Base-by-base conservation (phyloP, 2,888 invertebrate genomes). In the Cistogaster globosa region DNA sequence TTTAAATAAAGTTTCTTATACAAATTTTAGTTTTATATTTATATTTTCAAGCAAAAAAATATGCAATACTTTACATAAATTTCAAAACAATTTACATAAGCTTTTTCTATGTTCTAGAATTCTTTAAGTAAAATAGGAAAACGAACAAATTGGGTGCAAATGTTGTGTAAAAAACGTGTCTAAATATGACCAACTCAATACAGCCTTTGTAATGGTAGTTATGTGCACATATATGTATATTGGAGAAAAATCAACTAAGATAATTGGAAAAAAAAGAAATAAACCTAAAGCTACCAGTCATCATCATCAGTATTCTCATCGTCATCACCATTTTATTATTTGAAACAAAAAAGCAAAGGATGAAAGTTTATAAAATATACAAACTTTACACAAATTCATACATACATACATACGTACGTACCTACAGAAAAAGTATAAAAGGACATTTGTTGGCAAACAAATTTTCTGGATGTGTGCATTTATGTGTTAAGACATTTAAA, bases 141-240 rank as follows among this genome's bases (percentile, higher is more conserved):
- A 57, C 20, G 42, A 74, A 71, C 69, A 82, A 82, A 85, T 85
- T 85, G 82, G 58, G 81, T 85, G 82, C 81, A 85, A 85, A 85
- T 81, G 77, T 85, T 78, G 74, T 85, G 76, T 74, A 81, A 78
- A 82, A 85, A 85, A 85, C 82, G 85, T 84, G 77, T 85, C 69
- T 85, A 78, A 74, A 74, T 74, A 62, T 80, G 78, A 58, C 81
- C 80, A 72, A 72, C 22, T 16, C 32, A 76, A 57, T 48, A 67
- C 12, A 42, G 38, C 62, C 16, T 22, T n/a, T 72, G 20, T 18
- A 9, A 55, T 38, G 45, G 26, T 67, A n/a, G 22, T 51, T 32
- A 51, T 48, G 20, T 42, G 26, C 16, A 20, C n/a, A n/a, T n/a
- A n/a, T n/a, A n/a, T n/a, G n/a, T 58, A 18, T 57, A 16, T 51